A percentile compares a stretch with the other conserved stretches of the same genome.
Conservation (phyloP, 2,113 vertebrate species). For the Machaerirhynchus nigripectus region DNA sequence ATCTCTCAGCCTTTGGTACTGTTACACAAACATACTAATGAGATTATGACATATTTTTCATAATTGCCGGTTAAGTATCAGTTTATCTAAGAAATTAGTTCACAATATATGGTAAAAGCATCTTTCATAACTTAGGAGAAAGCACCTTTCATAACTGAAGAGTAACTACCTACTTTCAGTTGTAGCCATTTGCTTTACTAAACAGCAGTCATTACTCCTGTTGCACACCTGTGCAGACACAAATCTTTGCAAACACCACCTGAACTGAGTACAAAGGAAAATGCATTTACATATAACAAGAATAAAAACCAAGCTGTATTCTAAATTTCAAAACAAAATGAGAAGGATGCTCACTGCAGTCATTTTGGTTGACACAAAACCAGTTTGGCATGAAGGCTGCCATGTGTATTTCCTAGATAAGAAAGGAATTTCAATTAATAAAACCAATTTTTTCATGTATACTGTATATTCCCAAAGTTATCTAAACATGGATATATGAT, state of each 20-base stretch:
- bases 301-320: neutral
- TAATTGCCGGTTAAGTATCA: neutral
- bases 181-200: neutral
- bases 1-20: neutral
- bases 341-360: neutral
- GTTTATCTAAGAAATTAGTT: neutral
- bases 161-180: neutral
- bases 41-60: neutral
- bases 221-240: neutral
- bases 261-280: neutral
- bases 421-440: neutral
- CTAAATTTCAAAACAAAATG: neutral
- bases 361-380: neutral
- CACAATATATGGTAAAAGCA: neutral
- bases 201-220: neutral
- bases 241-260: neutral
- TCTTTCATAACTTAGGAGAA: neutral
- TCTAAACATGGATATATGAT: neutral
- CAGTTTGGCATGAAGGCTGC: neutral
- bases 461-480: neutral
- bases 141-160: neutral
- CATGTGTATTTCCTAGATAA: neutral
- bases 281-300: neutral
- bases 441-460: neutral
- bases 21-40: neutral